Percentiles rank a stretch among this genome's conserved stretches.
These are phyloP conservation scores for Chromobotia macracanthus DNA, from an alignment of 2,797 vertebrate species.

Conservation along the genomic window DNA sequence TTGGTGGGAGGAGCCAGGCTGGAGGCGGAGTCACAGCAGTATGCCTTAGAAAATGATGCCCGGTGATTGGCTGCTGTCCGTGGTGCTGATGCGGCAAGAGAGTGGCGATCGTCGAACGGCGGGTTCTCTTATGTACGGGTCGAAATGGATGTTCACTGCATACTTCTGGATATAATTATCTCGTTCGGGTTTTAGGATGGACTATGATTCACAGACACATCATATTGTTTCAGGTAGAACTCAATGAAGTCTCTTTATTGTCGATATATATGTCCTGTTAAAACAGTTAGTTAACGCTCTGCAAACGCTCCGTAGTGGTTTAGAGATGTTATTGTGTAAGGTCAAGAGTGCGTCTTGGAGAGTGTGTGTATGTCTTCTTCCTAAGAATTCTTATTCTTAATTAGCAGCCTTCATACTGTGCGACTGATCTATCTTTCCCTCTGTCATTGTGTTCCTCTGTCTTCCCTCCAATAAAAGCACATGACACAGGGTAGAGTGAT, in stretches of 20 bases:
- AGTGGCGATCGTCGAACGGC: conserved; percentile 8
- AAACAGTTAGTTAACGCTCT: not conserved
- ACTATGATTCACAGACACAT: conserved; percentile 55
- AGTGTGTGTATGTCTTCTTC: not conserved
- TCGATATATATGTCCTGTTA: not conserved
- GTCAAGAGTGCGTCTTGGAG: not conserved
- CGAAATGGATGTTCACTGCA: conserved; percentile 23
- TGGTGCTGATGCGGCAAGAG: conserved; percentile 54
- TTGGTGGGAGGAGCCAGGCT: conserved; percentile 14
- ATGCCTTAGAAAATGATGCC: not conserved
- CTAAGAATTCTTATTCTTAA: too few species aligned
- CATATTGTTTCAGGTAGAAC: conserved; percentile 54
- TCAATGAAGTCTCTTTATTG: not conserved
- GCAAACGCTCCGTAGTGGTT: too few species aligned
- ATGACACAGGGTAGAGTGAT: not conserved
- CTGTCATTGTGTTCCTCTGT: conserved; percentile 28
- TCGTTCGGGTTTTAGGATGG: conserved; percentile 22
- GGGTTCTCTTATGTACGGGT: conserved; percentile 14
- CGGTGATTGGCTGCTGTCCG: conserved; percentile 51
- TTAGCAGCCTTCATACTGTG: not conserved
- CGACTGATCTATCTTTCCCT: not conserved
- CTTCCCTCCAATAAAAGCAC: conserved; percentile 16
- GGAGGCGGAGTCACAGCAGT: conserved; percentile 43
- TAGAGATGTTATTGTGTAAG: not conserved
- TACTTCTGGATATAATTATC: not conserved